These are phyloP conservation scores for Morus bassanus DNA, from an alignment of 2,797 vertebrate species.

Conservation along the genomic window DNA sequence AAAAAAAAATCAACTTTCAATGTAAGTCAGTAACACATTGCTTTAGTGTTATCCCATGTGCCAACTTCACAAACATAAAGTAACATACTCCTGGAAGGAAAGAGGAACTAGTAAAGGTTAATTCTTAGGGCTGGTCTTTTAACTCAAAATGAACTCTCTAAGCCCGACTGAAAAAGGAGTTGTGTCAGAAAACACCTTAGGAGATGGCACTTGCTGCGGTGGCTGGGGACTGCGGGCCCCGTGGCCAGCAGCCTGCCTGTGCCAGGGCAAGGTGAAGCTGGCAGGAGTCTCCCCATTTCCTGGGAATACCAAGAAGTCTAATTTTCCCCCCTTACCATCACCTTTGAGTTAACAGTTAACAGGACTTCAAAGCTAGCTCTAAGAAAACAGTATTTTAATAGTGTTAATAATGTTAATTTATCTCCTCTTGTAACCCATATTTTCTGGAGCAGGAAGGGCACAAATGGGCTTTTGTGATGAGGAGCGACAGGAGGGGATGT, in stretches of 20 bases:
- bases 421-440: accelerated
- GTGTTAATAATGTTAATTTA: background rate
- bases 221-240: background rate
- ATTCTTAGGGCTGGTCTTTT: background rate
- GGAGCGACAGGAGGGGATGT: background rate
- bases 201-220: accelerated
- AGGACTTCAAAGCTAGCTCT: background rate
- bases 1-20: background rate
- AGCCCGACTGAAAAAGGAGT: background rate
- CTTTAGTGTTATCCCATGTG: accelerated
- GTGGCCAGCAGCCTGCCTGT: accelerated
- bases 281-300: background rate
- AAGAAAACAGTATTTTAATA: background rate
- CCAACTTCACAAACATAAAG: background rate
- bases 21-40: background rate
- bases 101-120: background rate
- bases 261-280: background rate
- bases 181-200: background rate
- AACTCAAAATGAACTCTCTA: background rate
- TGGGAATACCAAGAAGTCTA: background rate
- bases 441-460: background rate
- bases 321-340: background rate
- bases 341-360: background rate
- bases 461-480: accelerated
- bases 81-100: background rate